Conservation (phyloP, 64 coral and sea anemone genomes). For the Hydrozoanthus tunicans region DNA sequence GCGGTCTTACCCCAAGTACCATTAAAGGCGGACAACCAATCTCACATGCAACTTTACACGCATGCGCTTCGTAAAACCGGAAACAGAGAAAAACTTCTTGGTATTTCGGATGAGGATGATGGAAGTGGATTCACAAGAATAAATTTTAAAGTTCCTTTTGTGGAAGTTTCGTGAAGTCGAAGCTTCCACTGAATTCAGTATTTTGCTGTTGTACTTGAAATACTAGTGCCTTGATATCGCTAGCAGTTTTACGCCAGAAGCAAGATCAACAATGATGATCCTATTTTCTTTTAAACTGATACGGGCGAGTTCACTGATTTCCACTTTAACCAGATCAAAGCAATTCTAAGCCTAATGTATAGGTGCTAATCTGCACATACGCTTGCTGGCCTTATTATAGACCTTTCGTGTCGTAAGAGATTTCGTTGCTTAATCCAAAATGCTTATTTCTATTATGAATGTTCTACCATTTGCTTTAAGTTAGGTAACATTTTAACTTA, state of each 20-base stretch:
- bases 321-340: no score
- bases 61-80: slow-evolving; percentile 84
- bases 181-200: background rate
- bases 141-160: slow-evolving; percentile 70
- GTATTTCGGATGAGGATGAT: slow-evolving; percentile 62
- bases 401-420: no score
- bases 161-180: slow-evolving; percentile 41
- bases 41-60: slow-evolving; percentile 30
- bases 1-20: background rate
- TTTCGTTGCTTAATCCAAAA: no score
- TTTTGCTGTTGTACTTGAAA: background rate
- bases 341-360: no score
- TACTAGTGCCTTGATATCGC: background rate
- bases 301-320: no score
- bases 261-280: no score
- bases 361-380: no score
- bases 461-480: no score
- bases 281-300: no score
- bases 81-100: slow-evolving; percentile 69
- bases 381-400: no score
- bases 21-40: background rate
- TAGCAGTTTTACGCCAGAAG: background rate
- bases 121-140: slow-evolving; percentile 77
- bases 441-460: no score
- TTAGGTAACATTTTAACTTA: no score